Base-by-base conservation (phyloP, 2,888 invertebrate genomes). In the Ectemnius continuus region DNA sequence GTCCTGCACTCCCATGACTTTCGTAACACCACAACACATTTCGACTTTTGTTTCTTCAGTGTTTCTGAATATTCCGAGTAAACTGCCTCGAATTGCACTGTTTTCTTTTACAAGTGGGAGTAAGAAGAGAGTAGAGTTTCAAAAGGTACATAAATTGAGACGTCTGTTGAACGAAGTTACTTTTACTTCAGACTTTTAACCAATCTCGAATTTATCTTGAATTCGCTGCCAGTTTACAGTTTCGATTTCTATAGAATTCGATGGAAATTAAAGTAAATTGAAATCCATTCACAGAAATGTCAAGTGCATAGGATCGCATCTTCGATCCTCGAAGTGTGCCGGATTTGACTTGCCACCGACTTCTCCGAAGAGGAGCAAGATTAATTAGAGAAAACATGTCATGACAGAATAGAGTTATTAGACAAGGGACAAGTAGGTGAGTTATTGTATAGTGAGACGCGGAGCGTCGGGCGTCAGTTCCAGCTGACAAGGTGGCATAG, bases 401-500 rank as follows among this genome's bases (percentile, higher is more conserved):
- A 60, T n/a, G 18, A 18, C 46, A 18, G n/a, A 8, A 36, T 14
- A 16, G 16, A 16, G 45, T 4, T 61, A 45, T 11, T 20, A 46
- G 28, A 68, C 16, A 5, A 8, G n/a, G 23, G 5, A 26, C 46
- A 16, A 68, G 57, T 60, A 28, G 60, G 28, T 28, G 16, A n/a
- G n/a, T 60, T 61, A 61, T 46, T 46, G 61, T 61, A 46, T 13
- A 16, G 45, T 46, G 47, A 47, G 6, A 36, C 23, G 14, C 4
- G 13, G 61, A 45, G 20, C 5, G n/a, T 45, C 36, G 28, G 52
- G 45, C 56, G 71, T 75, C 64, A 65, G 23, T 59, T 13, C 14
- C 45, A 6, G n/a, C 58, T 2, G 58, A 58, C 57, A 46, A 65
- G 69, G 20, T 20, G 61, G 61, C 58, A 73, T 73, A 75, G 80